Base-by-base conservation (phyloP, 2,888 invertebrate species). In the Brachypterus glaber region DNA sequence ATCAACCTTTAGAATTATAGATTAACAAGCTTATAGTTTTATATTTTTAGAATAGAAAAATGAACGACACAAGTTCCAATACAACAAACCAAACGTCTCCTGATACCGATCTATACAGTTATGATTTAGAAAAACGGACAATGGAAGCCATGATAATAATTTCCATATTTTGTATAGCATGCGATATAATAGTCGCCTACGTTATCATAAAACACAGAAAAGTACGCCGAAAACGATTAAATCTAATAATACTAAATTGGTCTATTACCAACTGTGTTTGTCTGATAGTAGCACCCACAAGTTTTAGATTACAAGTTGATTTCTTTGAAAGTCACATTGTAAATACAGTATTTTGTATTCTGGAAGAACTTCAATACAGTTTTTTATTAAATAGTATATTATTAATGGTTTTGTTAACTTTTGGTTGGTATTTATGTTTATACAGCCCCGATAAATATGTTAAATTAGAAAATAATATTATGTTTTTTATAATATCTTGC, bases 171-270 rank as follows among this genome's bases (percentile, higher is more conserved):
- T 46, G 46, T 21, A 27, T 44, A 13, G 35, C 39, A 16, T 34
- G 37, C 9, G 43, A 43, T 25, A 12, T 46, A n/a, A 13, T 46
- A 17, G 32, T 46, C 18, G 31, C 38, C 17, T 45, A 38, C 11
- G 43, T 45, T 18, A 44, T 45, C 18, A 1, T 44, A 3, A 45
- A 43, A 37, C 44, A 46, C 17, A 38, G 32, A 31, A 33, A 45
- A 30, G 14, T 48, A 12, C 40, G 45, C 17, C 12, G 37, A 30
- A 42, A 47, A 18, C 43, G 43, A 24, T 41, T 31, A 2, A 47
- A 45, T 17, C 27, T 47, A 4, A 39, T 47, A 13, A 17, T 47
- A 12, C 13, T 45, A 7, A 35, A 47, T 17, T 47, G 47, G 44
- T 17, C 37, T 11, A 33, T 47, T 18, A 14, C 41, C 11, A 45